phyloP scores from a whole-genome alignment of 2,797 vertebrate genomes.

The Chaunax sp. region DNA sequence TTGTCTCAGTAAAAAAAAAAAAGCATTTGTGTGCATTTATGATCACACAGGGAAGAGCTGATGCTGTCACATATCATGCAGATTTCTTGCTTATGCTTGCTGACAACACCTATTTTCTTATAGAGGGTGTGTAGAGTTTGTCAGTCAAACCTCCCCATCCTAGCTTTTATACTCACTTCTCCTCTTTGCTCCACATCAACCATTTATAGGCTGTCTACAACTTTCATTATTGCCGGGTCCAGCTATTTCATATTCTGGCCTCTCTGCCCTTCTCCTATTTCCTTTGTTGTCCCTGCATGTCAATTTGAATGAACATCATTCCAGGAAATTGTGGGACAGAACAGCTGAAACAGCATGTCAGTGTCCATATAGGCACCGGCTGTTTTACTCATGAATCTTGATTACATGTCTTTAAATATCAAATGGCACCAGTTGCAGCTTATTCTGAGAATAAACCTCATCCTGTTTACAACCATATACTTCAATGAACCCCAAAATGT shows the following conservation, averaged over 20 bases:
- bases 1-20: not conserved
- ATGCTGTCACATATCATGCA: slow-evolving; percentile 49
- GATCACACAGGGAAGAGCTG: slow-evolving; percentile 19
- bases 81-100: slow-evolving; percentile 32
- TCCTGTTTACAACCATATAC: too few species aligned
- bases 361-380: too few species aligned
- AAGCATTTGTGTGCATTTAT: slow-evolving; percentile 19
- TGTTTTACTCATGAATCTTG: too few species aligned
- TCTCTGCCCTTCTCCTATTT: not conserved
- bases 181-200: not conserved
- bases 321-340: too few species aligned
- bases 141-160: slow-evolving; percentile 33
- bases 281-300: not conserved
- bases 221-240: slow-evolving; percentile 21
- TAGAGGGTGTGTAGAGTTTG: not conserved
- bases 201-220: slow-evolving; percentile 40
- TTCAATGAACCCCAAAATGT: too few species aligned
- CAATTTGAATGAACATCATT: too few species aligned
- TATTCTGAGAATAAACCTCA: too few species aligned
- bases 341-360: too few species aligned
- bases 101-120: slow-evolving; percentile 36
- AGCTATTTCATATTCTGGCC: slow-evolving; percentile 1
- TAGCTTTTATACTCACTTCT: slow-evolving; percentile 21
- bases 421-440: too few species aligned
- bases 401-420: too few species aligned